Conservation (phyloP, 2,797 vertebrate species). For the Allobates femoralis region DNA sequence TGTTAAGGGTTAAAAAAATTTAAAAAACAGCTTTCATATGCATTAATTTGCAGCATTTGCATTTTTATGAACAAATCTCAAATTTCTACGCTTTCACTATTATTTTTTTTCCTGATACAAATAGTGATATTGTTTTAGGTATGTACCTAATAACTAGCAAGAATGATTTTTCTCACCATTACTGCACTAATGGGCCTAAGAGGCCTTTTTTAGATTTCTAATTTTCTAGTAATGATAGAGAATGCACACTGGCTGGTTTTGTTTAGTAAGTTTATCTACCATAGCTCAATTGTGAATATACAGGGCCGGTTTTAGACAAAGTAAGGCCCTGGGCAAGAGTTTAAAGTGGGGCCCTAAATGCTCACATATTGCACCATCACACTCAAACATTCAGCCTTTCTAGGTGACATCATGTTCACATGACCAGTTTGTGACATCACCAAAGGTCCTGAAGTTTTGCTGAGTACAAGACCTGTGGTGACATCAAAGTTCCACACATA, state of each 20-base stretch:
- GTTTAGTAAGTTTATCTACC: background rate
- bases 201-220: background rate
- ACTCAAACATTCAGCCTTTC: too few relatives aligned
- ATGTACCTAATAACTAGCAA: background rate
- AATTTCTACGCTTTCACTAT: background rate
- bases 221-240: background rate
- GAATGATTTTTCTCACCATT: background rate
- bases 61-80: background rate
- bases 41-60: background rate
- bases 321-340: too few relatives aligned
- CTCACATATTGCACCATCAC: too few relatives aligned
- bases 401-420: too few relatives aligned
- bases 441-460: too few relatives aligned
- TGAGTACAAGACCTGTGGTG: too few relatives aligned
- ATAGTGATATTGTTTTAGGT: background rate
- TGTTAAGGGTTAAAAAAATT: too few relatives aligned
- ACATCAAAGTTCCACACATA: too few relatives aligned
- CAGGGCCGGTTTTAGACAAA: too few relatives aligned
- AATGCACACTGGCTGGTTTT: background rate
- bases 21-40: background rate
- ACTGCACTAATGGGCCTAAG: background rate
- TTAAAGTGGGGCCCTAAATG: too few relatives aligned
- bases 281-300: background rate
- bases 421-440: too few relatives aligned
- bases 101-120: background rate